Percentiles rank a stretch among this genome's conserved stretches.
Conservation (phyloP, 2,888 invertebrate genomes). For the Andrena hattorfiana region DNA sequence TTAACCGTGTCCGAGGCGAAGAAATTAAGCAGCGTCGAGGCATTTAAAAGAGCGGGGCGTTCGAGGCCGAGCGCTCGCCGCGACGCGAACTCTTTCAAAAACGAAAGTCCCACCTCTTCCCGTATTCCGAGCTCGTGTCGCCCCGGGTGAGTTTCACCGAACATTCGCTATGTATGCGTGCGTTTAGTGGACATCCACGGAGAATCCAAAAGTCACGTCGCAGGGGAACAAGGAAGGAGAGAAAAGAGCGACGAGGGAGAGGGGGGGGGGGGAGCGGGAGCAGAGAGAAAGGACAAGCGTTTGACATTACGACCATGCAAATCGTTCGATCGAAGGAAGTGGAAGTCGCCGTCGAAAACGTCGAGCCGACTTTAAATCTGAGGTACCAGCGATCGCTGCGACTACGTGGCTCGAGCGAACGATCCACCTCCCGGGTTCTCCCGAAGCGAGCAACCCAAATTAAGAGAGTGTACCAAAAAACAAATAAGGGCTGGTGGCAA, state of each 20-base stretch:
- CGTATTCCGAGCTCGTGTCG: conserved; percentile 81
- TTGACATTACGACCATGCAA: conserved; percentile 25
- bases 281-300: conserved; percentile 46
- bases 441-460: not conserved
- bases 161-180: conserved; percentile 74
- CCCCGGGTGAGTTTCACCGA: conserved; percentile 80
- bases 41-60: conserved; percentile 53
- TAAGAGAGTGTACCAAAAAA: not conserved
- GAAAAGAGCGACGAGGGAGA: conserved; percentile 27
- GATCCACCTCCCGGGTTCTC: not conserved
- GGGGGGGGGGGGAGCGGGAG: not conserved
- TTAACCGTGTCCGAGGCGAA: not conserved
- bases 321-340: conserved; percentile 16
- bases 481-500: not conserved
- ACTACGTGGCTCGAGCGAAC: not conserved
- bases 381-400: not conserved
- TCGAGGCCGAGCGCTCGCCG: conserved; percentile 64
- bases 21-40: conserved; percentile 53
- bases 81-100: conserved; percentile 73
- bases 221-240: conserved; percentile 43
- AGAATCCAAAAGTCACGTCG: conserved; percentile 63
- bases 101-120: conserved; percentile 81
- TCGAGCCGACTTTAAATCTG: not conserved
- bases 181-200: conserved; percentile 64
- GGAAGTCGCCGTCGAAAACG: conserved; percentile 12